Evolutionary conservation across 2,888 invertebrate species (phyloP).

Genomic region (Drosophila demipolita): DNA sequence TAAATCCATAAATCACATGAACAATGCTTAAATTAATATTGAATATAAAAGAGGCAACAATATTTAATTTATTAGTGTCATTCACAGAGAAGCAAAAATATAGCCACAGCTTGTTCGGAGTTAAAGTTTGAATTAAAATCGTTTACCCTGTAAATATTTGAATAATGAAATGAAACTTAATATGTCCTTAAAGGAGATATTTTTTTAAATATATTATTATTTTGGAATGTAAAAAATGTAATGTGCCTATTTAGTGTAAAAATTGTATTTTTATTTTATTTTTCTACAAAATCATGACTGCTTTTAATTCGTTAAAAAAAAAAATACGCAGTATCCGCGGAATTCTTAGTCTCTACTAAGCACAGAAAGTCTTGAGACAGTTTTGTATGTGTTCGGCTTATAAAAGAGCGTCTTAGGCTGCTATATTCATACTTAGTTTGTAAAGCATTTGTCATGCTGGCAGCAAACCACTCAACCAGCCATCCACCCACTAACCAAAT

Average conservation of each 20-base stretch:
- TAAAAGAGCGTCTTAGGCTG: background rate
- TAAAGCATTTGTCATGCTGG: slow-evolving; percentile 46
- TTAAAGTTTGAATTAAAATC: background rate
- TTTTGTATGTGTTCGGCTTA: background rate
- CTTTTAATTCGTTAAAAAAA: background rate
- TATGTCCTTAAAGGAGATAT: background rate
- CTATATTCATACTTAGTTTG: slow-evolving; percentile 6
- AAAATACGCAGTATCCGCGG: background rate
- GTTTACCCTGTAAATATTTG: slow-evolving; percentile 28
- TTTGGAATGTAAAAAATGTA: background rate
- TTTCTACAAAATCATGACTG: background rate
- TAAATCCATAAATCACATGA: slow-evolving; percentile 55
- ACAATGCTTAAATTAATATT: slow-evolving; percentile 54
- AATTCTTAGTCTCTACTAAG: background rate
- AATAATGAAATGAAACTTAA: background rate
- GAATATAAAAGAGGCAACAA: slow-evolving; percentile 27
- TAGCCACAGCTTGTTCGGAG: slow-evolving; percentile 9
- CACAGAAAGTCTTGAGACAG: background rate
- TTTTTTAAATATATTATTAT: background rate
- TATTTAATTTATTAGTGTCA: slow-evolving; percentile 69
- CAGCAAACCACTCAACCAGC: background rate
- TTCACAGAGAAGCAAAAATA: slow-evolving; percentile 25
- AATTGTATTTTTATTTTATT: too few species aligned
- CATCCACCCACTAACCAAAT: background rate
- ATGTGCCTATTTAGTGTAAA: background rate